Evolutionary conservation across 1,140 invertebrate species (phyloP), one percentile per base, ranked within the genome.

Genomic region (Neodiprion virginianus): DNA sequence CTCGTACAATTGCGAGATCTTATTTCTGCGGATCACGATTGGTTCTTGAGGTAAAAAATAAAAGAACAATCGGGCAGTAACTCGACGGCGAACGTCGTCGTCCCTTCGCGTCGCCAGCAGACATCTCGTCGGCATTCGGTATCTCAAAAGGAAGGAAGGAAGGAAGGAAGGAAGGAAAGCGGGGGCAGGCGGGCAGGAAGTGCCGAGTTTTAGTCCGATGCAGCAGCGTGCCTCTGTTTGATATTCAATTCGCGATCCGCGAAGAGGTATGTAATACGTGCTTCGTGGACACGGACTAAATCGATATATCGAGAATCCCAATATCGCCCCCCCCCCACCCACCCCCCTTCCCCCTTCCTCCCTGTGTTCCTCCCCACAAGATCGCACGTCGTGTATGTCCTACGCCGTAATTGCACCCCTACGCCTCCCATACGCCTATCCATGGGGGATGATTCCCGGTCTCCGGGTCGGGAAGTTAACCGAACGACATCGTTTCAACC

Each of bases 231-330:
- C 53, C 8, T 61, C 53, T 40, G 28, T 61, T 61, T 61, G 53
- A 61, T 61, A 61, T 61, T 61, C 53, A 61, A 61, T 61, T 8
- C 53, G 53, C 53, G 53, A 61, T 12, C 53, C 53, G 53, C 53
- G 53, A 61, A 61, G 53, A 61, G 53, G 53, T 61, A 61, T 61
- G 53, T 61, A 61, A 61, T 61, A 61, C 53, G 53, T 61, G 53
- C 53, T 61, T 61, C 53, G 53, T 61, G n/a, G 53, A 61, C 11
- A 14, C 53, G 53, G n/a, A 61, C 53, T 61, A 61, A 61, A 61
- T 61, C 53, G 53, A 61, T 61, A 14, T 61, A 61, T 61, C 53
- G 53, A 61, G n/a, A 61, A 61, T 61, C 53, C n/a, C 28, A 40
- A 40, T 40, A 40, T 40, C 28, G 28, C 28, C 5, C 2, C 28